These are phyloP conservation scores for Napeogenes sylphis DNA, from an alignment of 2,888 invertebrate genomes.

Conservation along the genomic window DNA sequence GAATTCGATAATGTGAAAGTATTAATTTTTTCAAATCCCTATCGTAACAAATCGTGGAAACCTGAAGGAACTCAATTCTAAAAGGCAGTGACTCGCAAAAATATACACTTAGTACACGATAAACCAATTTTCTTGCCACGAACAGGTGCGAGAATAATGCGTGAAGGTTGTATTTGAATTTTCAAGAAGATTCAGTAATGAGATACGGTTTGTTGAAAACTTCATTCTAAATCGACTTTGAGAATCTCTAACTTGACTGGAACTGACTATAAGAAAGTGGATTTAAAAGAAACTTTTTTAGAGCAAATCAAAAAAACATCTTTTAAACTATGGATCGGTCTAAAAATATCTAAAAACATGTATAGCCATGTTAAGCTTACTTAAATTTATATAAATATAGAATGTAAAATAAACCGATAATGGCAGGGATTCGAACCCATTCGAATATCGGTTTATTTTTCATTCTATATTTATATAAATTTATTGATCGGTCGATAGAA, in stretches of 20 bases:
- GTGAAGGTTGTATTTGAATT: background rate
- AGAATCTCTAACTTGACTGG: background rate
- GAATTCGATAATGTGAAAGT: background rate
- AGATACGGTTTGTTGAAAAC: conserved; percentile 1
- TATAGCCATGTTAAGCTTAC: too few species aligned
- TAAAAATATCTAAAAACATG: too few species aligned
- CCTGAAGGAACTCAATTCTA: background rate
- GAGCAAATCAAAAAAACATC: too few species aligned
- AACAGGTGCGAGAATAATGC: background rate
- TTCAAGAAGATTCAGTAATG: background rate
- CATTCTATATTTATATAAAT: too few species aligned
- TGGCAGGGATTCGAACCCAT: too few species aligned
- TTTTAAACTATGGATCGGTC: too few species aligned
- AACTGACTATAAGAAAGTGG: background rate
- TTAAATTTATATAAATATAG: too few species aligned
- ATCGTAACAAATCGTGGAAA: background rate
- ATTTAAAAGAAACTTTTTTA: background rate
- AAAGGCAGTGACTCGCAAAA: background rate
- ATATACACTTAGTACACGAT: background rate
- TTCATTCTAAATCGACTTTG: background rate
- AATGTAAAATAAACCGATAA: too few species aligned
- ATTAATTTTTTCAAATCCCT: background rate
- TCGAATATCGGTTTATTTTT: too few species aligned
- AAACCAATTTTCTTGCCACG: background rate
- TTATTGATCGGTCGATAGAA: too few species aligned